Evolutionary conservation across 2,113 vertebrate genomes (phyloP), one percentile per base, ranked within the genome.

Genomic region (Globicephala melas): DNA sequence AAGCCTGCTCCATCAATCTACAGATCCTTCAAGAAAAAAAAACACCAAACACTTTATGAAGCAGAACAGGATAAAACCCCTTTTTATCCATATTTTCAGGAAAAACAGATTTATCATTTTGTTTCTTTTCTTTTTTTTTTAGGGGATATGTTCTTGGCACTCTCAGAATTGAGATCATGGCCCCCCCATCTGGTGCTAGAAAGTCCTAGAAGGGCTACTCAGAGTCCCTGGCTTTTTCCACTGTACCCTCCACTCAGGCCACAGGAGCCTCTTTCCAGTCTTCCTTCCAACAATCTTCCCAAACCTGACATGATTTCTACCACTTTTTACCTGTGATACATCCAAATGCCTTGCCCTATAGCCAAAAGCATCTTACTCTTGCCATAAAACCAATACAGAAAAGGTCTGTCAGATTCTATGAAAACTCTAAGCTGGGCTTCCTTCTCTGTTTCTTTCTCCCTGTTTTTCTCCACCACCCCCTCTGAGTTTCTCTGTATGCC

Each of bases 31-130:
- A 96, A 95, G 91, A 3, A 84, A 93, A 95, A 68, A 91, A 91
- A 81, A 85, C 41, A 85, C 60, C 62, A 58, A 25, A 38, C 21
- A 87, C 71, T 82, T 81, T 91, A 95, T 60, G 38, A 97, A 97
- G 79, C 38, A 85, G 25, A 82, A 94, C 28, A 95, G 31, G 62
- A 97, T 80, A 96, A 98, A 97, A 80, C 31, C 50, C 26, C 38
- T 91, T 76, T 50, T 73, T 70, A 95, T 92, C 85, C 60, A 91
- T 81, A 98, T 96, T 96, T 97, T 85, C 38, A 96, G n/a, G 70
- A 95, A 94, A 62, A 95, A 95, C 41, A 87, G 80, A 91, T 96
- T 67, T 58, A 96, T 93, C 76, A 70, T 70, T 87, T 95, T 95
- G 68, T 91, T 91, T 95, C 84, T 55, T 62, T 93, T 53, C 77